Evolutionary conservation across 2,797 vertebrate species (phyloP), one percentile per base, ranked within the genome.

Genomic region (Danio choprae): DNA sequence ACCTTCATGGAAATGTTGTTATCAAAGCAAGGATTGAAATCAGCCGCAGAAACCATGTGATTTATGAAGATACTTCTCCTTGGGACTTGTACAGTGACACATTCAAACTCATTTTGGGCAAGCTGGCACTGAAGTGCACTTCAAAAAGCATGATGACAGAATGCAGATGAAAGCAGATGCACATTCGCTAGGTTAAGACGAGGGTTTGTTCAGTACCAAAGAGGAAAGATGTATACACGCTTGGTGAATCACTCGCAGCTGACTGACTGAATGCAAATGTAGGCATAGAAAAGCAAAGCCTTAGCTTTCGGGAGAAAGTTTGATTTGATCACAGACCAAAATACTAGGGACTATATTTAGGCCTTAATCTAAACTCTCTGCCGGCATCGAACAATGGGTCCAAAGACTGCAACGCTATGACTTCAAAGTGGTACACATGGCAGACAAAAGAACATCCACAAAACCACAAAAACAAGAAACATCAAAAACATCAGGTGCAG

Each of bases 101-200:
- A 68, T 77, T 48, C 20, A 74, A 60, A 74, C 46, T 55, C 13
- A 53, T 76, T 55, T 65, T 22, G 13, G 48, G 60, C 58, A 53
- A n/a, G 4, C 20, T 51, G 29, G 29, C 60, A 51, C 36, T 40
- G 29, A 3, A 56, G 6, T 56, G 69, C 41, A 51, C 73, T 51
- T 51, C 73, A 63, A 53, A 75, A 53, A 76, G 74, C 36, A 76
- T 53, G 36, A 64, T 65, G 60, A 58, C 70, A 73, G 55, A 73
- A 73, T 58, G 15, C 70, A 73, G 53, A 59, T 73, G 20, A 73
- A 73, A 59, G 60, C 60, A 76, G 18, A 53, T 41, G 38, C 60
- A 64, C 22, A 20, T 64, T 65, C 48, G 18, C 46, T 20, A 65
- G 60, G 50, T 65, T 43, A 65, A 76, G 41, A 50, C 22, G 51